Conservation (phyloP, 2,113 vertebrate genomes). For the Heloderma charlesbogerti region DNA sequence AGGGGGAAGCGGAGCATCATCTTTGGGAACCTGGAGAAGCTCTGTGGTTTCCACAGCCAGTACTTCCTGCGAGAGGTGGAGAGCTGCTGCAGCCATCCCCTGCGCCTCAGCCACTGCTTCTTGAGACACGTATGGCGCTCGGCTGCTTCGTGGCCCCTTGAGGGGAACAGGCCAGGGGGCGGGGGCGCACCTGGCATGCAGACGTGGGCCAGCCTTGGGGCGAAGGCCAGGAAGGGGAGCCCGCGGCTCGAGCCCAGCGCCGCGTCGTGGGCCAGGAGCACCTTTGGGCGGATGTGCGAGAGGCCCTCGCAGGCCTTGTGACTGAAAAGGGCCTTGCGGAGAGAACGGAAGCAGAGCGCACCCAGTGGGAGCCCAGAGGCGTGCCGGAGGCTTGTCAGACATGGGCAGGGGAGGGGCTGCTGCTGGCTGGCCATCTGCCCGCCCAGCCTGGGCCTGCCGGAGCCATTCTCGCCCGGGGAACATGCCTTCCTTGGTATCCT, state of each 20-base stretch:
- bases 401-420: neutral
- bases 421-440: neutral
- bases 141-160: neutral
- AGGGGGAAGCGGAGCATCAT: slow-evolving; percentile 90
- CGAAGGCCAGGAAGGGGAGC: neutral
- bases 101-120: slow-evolving; percentile 93
- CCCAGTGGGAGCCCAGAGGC: neutral
- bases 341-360: neutral
- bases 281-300: no score
- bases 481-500: neutral
- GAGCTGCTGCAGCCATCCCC: slow-evolving; percentile 91
- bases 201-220: neutral
- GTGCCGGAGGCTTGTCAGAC: neutral
- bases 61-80: slow-evolving; percentile 95
- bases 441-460: neutral
- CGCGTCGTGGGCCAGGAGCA: no score
- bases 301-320: neutral
- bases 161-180: neutral
- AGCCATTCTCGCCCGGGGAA: neutral
- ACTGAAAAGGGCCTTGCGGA: neutral
- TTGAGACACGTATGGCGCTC: slow-evolving; percentile 81
- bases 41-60: slow-evolving; percentile 93
- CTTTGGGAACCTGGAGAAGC: slow-evolving; percentile 96
- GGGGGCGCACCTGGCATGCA: neutral
- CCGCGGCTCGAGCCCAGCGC: no score